Evolutionary conservation across 2,888 invertebrate species (phyloP).

Genomic region (Phania funesta): DNA sequence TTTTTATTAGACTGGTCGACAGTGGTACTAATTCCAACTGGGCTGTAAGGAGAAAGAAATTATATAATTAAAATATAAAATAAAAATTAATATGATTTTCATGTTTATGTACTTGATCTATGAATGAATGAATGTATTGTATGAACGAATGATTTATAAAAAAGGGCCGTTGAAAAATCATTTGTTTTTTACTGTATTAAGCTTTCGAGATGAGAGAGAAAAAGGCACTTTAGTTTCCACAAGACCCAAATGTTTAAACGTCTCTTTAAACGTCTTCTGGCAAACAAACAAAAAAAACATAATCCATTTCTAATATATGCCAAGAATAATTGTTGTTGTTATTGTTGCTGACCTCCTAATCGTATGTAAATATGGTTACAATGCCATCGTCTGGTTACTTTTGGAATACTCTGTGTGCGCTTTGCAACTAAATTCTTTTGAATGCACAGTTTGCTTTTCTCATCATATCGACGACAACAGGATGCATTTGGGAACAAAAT

Average conservation of each 20-base stretch:
- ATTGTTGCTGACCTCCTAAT: too few relatives aligned
- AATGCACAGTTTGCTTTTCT: too few relatives aligned
- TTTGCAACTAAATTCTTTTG: too few relatives aligned
- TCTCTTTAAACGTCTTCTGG: slow-evolving; percentile 6
- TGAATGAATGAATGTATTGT: slow-evolving; percentile 29
- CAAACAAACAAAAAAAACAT: slow-evolving; percentile 9
- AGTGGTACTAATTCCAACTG: not conserved
- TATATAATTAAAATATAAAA: slow-evolving; percentile 13
- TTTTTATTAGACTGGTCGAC: too few relatives aligned
- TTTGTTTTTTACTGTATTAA: slow-evolving; percentile 67
- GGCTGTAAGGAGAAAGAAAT: not conserved
- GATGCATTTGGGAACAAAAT: too few relatives aligned
- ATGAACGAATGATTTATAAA: slow-evolving; percentile 52
- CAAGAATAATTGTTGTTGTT: slow-evolving; percentile 6
- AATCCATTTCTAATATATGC: slow-evolving; percentile 50
- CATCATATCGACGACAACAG: too few relatives aligned
- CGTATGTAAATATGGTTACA: too few relatives aligned
- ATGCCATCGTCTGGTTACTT: too few relatives aligned
- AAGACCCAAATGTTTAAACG: slow-evolving; percentile 74
- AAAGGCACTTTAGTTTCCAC: slow-evolving; percentile 69
- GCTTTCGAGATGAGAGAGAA: slow-evolving; percentile 59
- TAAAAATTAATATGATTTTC: slow-evolving; percentile 6
- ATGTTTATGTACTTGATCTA: slow-evolving; percentile 16
- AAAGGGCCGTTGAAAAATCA: slow-evolving; percentile 77
- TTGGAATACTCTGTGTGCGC: too few relatives aligned